Percentiles rank a stretch among this genome's conserved stretches.
These are phyloP conservation scores for Conops quadrifasciatus DNA, from an alignment of 2,888 invertebrate species.

Conservation along the genomic window DNA sequence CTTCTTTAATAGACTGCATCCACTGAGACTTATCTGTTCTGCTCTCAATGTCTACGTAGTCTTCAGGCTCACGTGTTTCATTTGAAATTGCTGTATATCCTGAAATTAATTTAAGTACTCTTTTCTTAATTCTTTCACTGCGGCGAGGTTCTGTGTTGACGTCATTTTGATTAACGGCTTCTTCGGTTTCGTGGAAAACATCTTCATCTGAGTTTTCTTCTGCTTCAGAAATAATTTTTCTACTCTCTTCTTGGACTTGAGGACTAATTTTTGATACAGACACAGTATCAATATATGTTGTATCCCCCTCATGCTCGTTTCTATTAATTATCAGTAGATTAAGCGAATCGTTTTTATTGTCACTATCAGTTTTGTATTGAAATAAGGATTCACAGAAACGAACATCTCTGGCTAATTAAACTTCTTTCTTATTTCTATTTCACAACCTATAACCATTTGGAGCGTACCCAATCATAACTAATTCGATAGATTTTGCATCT, in stretches of 20 bases:
- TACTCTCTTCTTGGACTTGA: neutral
- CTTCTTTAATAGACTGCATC: conserved; percentile 18
- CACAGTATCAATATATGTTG: neutral
- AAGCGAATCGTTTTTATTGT: too few relatives aligned
- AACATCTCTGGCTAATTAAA: neutral
- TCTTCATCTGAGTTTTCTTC: neutral
- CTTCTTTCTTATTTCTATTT: neutral
- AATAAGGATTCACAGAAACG: too few relatives aligned
- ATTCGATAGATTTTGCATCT: conserved; percentile 10
- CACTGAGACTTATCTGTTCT: conserved; percentile 16
- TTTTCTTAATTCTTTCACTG: neutral
- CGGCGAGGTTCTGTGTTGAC: neutral
- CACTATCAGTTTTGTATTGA: too few relatives aligned
- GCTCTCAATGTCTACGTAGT: neutral
- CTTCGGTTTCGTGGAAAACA: neutral
- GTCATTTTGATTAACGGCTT: neutral
- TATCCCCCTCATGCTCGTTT: neutral
- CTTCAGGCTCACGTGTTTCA: neutral
- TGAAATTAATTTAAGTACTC: neutral
- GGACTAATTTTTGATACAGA: neutral
- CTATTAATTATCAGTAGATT: neutral
- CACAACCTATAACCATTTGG: conserved; percentile 18
- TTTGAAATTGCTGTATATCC: conserved; percentile 12
- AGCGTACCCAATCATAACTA: conserved; percentile 19
- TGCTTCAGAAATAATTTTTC: neutral